Evolutionary conservation across 2,797 vertebrate species (phyloP), one percentile per base, ranked within the genome.

Genomic region (Hylomyscus alleni): DNA sequence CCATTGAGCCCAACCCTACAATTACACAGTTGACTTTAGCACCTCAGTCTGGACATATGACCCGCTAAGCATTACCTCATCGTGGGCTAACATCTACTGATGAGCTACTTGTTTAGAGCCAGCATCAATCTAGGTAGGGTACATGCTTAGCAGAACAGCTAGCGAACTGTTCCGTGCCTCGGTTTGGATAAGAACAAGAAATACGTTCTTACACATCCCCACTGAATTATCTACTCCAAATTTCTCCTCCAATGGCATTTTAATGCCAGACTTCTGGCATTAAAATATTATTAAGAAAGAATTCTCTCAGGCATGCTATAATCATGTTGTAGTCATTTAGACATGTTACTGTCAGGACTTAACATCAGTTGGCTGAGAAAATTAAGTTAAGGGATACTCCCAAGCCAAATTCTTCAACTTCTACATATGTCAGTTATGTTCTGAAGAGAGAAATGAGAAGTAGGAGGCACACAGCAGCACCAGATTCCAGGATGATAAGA

Each of bases 271-370:
- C 77, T 80, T 91, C 76, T 47, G 60, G 58, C 29, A 77, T 85
- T 95, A 77, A 95, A 86, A 88, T 91, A 69, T 58, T 89, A 86
- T n/a, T 69, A 34, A 93, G 22, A 69, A 89, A 34, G 94, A 84
- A 92, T 6, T 65, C 56, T 65, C 37, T 58, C 76, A 65, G 40
- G 89, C 37, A 60, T 87, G 22, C 24, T 93, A 83, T n/a, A 81
- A 44, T 37, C 47, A 93, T 50, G 40, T 47, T 44, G 31, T 4
- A 94, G 3, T 50, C 60, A 73, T n/a, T 69, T 81, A 72, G n/a
- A 93, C 40, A 73, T 89, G 26, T 22, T 95, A 72, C 19, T 83
- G 26, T 44, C 31, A 92, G 50, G 34, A 88, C 26, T 72, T 76
- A 80, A n/a, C 29, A 73, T 83, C 69, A 81, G 52, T 58, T 83